Conservation (phyloP, 2,113 vertebrate genomes). For the Cinclus cinclus region DNA sequence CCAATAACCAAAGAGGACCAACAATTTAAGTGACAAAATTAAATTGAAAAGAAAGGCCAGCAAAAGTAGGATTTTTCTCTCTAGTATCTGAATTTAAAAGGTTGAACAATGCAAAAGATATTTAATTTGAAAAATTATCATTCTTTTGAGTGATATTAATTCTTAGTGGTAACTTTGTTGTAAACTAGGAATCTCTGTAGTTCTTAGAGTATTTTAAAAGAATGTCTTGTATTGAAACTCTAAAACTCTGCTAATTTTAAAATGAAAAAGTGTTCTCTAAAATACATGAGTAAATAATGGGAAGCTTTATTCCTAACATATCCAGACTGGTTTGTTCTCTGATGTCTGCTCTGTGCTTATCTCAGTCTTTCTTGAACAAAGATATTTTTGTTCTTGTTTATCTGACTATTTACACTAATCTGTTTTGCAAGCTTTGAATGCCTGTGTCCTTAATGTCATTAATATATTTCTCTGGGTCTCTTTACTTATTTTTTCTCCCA, state of each 20-base stretch:
- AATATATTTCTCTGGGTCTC: background rate
- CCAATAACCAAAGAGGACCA: background rate
- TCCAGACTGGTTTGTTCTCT: background rate
- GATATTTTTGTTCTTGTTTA: background rate
- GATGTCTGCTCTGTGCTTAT: background rate
- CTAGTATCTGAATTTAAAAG: background rate
- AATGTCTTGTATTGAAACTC: background rate
- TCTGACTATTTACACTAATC: background rate
- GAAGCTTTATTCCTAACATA: background rate
- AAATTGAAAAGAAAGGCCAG: background rate
- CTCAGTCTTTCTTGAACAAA: background rate
- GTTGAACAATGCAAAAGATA: background rate
- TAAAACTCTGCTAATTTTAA: background rate
- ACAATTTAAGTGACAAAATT: background rate
- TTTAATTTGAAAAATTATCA: background rate
- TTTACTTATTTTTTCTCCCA: background rate
- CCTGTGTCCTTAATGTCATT: background rate
- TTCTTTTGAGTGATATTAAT: background rate
- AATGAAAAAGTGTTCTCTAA: background rate
- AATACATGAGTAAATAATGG: background rate
- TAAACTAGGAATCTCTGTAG: background rate
- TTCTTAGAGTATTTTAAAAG: background rate
- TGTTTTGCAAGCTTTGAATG: background rate
- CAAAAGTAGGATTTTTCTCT: background rate
- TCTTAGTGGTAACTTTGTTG: background rate